Base-by-base conservation (phyloP, 2,113 vertebrate genomes). In the Euleptes europaea region DNA sequence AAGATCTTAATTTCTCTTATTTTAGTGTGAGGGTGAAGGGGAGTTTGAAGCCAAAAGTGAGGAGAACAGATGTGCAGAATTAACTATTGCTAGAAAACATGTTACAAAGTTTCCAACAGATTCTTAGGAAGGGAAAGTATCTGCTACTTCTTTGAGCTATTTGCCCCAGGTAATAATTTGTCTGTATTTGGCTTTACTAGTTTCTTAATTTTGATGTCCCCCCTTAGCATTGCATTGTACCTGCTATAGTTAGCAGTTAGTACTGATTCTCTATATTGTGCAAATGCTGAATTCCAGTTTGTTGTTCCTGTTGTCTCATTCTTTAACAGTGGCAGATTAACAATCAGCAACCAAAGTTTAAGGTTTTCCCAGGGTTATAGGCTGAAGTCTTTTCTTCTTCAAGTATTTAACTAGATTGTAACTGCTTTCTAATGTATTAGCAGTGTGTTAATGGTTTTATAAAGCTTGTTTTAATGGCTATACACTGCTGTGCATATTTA, bases 201-300 rank as follows among this genome's bases (percentile, higher is more conserved):
- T 89, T 86, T 23, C 73, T 47, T 10, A 91, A 84, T 80, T 82
- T 78, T 71, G 83, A 72, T 60, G 57, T 89, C 88, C 26, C 28
- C 35, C 15, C 66, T 31, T 91, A 57, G 35, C 82, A 28, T 82
- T 73, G 57, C 1, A 2, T 74, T 92, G 91, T 94, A 96, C 93
- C 94, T 97, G 95, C 93, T 70, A 3, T 67, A 28, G 87, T 80
- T 81, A 51, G 78, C 60, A 63, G 81, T 82, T 84, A 84, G 78
- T 82, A 15, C 23, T 83, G 49, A 14, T 84, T 0, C 63, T 86
- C 69, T 85, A n/a, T 15, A 14, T 87, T 89, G 26, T 26, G 28
- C n/a, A 82, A 5, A 13, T 71, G 78, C 54, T 35, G 84, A 90
- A 84, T 88, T 80, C 88, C 86, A 76, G 69, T 17, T 21, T 82